Percentiles rank a stretch among this genome's conserved stretches.
Conservation (phyloP, 2,113 vertebrate species). For the Caranx melampygus region DNA sequence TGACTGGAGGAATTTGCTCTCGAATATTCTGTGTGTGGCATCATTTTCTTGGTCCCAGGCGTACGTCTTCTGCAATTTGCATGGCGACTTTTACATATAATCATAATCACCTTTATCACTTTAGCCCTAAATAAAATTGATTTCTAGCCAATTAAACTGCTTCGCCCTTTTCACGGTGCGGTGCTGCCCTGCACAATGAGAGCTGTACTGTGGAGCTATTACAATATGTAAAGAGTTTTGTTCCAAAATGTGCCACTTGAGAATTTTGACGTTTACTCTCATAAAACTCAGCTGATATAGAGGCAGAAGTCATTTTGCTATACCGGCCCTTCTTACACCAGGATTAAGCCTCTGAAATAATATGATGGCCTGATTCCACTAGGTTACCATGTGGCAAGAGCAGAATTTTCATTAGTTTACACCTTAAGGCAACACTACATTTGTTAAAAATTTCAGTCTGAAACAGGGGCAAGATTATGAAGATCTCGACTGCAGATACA, state of each 20-base stretch:
- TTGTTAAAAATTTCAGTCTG: constrained; percentile 43
- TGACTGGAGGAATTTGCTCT: not conserved
- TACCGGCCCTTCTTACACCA: constrained; percentile 13
- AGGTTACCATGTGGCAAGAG: constrained; percentile 42
- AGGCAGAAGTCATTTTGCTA: constrained; percentile 40
- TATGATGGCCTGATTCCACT: constrained; percentile 37
- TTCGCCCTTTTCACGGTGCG: constrained; percentile 38
- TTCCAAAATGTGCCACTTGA: constrained; percentile 54
- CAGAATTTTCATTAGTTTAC: constrained; percentile 54
- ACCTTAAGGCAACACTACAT: constrained; percentile 26
- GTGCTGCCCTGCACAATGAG: not conserved
- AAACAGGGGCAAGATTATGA: constrained; percentile 41
- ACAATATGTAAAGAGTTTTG: constrained; percentile 45
- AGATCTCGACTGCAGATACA: constrained; percentile 42
- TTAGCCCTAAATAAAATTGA: constrained; percentile 47
- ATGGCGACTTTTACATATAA: constrained; percentile 40
- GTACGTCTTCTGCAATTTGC: constrained; percentile 42
- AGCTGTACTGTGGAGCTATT: constrained; percentile 21
- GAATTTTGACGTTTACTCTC: constrained; percentile 43
- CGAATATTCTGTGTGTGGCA: constrained; percentile 13
- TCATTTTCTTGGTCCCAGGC: constrained; percentile 20
- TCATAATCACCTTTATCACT: constrained; percentile 41
- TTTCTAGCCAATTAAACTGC: constrained; percentile 41
- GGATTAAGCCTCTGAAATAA: constrained; percentile 43
- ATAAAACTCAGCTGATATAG: constrained; percentile 27